Conservation (phyloP, 1,140 invertebrate genomes). For the Zaprionus kolodkinae region DNA sequence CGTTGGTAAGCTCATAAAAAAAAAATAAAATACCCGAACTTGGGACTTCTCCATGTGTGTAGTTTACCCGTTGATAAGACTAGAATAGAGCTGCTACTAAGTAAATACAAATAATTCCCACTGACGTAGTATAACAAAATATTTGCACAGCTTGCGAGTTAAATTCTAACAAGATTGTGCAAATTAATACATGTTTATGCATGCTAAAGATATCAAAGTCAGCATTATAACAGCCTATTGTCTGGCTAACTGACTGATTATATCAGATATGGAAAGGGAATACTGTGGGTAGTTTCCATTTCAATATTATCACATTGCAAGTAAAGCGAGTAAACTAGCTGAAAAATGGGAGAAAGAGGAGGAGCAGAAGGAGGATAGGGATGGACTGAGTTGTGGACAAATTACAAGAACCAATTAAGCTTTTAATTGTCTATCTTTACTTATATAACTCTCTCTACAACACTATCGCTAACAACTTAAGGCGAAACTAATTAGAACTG, state of each 20-base stretch:
- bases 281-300: neutral
- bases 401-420: conserved; percentile 8
- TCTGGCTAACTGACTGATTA: neutral
- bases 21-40: neutral
- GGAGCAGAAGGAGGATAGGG: neutral
- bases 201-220: conserved; percentile 7
- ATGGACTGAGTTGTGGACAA: neutral
- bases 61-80: neutral
- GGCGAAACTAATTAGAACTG: conserved; percentile 58
- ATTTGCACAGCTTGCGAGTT: conserved; percentile 10
- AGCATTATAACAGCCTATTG: neutral
- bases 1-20: conserved; percentile 12
- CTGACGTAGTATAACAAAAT: conserved; percentile 8
- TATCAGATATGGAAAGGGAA: neutral
- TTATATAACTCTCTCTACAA: conserved; percentile 5
- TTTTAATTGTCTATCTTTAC: conserved; percentile 36
- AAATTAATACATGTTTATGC: conserved; percentile 8
- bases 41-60: no score
- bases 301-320: neutral
- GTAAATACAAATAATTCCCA: neutral
- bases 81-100: neutral
- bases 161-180: neutral
- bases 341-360: no score
- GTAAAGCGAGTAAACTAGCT: neutral
- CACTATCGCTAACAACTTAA: conserved; percentile 31